Evolutionary conservation across 37 sponge, comb jelly and placozoan genomes (phyloP).

Genomic region (Ephydatia muelleri): DNA sequence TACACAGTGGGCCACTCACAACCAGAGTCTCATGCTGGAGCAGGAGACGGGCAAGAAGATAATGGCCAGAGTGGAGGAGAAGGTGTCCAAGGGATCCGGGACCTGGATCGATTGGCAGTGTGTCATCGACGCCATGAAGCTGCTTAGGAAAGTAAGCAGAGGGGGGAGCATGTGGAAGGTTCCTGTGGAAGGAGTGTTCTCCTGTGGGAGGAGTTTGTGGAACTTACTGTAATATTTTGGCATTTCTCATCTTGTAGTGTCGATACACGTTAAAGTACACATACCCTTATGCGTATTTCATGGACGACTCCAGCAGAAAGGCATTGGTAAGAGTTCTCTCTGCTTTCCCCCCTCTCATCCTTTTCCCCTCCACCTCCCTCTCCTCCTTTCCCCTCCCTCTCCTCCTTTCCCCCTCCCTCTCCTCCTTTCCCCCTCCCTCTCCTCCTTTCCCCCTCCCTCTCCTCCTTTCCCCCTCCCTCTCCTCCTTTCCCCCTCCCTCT

Average conservation of each 20-base stretch:
- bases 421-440: too few species aligned
- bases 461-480: slow-evolving; percentile 6
- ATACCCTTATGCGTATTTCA: slow-evolving; percentile 84
- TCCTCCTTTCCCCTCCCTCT: slow-evolving; percentile 20
- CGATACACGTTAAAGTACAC: slow-evolving; percentile 92
- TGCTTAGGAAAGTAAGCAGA: slow-evolving; percentile 66
- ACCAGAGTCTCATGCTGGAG: slow-evolving; percentile 73
- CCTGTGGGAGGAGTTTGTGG: not conserved
- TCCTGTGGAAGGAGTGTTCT: not conserved
- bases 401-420: slow-evolving; percentile 10
- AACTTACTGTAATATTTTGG: not conserved
- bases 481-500: slow-evolving; percentile 44
- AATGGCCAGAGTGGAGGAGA: slow-evolving; percentile 55
- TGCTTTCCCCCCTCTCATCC: not conserved
- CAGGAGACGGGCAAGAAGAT: slow-evolving; percentile 67
- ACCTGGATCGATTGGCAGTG: slow-evolving; percentile 98
- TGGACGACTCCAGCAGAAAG: slow-evolving; percentile 78
- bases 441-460: not conserved
- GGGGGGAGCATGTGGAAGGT: not conserved
- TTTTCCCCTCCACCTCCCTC: not conserved
- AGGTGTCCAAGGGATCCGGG: slow-evolving; percentile 67
- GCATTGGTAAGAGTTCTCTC: slow-evolving; percentile 53
- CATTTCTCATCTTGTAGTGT: slow-evolving; percentile 38
- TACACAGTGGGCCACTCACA: slow-evolving; percentile 85
- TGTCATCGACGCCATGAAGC: slow-evolving; percentile 70